These are phyloP conservation scores for Odobenus rosmarus DNA, from an alignment of 2,113 vertebrate genomes.

Conservation along the genomic window DNA sequence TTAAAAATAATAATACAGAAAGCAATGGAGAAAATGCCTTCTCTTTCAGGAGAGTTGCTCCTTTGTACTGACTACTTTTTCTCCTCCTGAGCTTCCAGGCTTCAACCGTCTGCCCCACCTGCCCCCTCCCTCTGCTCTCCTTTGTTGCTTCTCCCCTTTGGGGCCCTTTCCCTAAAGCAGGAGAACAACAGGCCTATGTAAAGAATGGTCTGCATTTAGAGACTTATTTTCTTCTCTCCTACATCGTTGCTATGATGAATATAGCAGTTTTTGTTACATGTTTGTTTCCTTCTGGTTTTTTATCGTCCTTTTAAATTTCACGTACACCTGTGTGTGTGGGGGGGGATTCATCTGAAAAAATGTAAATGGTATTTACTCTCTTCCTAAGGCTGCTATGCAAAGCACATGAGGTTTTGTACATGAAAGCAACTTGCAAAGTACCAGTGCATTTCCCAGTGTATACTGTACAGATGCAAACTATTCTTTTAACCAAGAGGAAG, in stretches of 20 bases:
- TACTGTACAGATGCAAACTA: background rate
- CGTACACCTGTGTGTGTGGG: background rate
- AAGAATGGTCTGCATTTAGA: background rate
- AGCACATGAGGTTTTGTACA: background rate
- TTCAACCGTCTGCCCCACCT: background rate
- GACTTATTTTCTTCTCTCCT: background rate
- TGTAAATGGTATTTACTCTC: background rate
- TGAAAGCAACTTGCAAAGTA: background rate
- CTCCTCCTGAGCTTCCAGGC: background rate
- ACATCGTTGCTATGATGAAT: background rate
- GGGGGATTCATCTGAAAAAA: background rate
- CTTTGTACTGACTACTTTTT: background rate
- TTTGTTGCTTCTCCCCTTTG: background rate
- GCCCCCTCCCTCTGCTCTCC: background rate
- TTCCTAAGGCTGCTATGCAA: background rate
- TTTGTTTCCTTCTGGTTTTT: background rate
- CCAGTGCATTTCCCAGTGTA: background rate
- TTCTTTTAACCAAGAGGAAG: background rate
- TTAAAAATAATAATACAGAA: conserved; percentile 61
- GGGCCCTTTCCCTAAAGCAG: background rate
- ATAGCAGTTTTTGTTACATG: background rate
- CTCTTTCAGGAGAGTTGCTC: conserved; percentile 28
- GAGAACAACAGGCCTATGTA: background rate
- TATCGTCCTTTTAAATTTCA: background rate
- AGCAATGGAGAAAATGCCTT: background rate